phyloP scores from a whole-genome alignment of 2,888 invertebrate genomes.

The Drosophila anceps region DNA sequence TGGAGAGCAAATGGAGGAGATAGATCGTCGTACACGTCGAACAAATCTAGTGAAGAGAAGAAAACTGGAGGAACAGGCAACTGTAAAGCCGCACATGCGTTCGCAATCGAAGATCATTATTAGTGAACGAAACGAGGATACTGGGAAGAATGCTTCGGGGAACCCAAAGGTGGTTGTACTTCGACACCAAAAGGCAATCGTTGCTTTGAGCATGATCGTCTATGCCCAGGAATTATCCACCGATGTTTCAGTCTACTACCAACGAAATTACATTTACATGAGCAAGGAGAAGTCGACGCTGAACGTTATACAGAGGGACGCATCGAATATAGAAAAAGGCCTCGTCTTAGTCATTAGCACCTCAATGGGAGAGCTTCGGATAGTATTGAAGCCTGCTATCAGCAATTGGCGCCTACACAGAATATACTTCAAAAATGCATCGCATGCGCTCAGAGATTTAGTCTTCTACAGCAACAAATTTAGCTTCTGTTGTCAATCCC shows the following conservation, averaged over 20 bases:
- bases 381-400: slow-evolving; percentile 8
- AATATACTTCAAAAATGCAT: background rate
- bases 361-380: background rate
- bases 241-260: background rate
- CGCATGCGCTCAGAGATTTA: slow-evolving; percentile 30
- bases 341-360: slow-evolving; percentile 12
- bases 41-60: background rate
- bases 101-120: background rate
- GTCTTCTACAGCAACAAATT: slow-evolving; percentile 28
- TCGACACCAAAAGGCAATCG: slow-evolving; percentile 12
- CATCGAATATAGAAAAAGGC: background rate
- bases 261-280: slow-evolving; percentile 9
- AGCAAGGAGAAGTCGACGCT: background rate
- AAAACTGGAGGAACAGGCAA: background rate
- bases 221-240: slow-evolving; percentile 19
- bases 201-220: slow-evolving; percentile 34
- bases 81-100: too few relatives aligned
- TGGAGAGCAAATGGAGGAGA: slow-evolving; percentile 23
- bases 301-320: background rate
- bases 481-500: slow-evolving; percentile 49
- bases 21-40: slow-evolving; percentile 23
- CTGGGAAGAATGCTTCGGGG: too few relatives aligned
- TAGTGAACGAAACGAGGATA: too few relatives aligned
- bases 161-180: slow-evolving; percentile 24
- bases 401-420: slow-evolving; percentile 50